Evolutionary conservation across 2,797 vertebrate genomes (phyloP), one percentile per base, ranked within the genome.

Genomic region (Acanthis flammea): DNA sequence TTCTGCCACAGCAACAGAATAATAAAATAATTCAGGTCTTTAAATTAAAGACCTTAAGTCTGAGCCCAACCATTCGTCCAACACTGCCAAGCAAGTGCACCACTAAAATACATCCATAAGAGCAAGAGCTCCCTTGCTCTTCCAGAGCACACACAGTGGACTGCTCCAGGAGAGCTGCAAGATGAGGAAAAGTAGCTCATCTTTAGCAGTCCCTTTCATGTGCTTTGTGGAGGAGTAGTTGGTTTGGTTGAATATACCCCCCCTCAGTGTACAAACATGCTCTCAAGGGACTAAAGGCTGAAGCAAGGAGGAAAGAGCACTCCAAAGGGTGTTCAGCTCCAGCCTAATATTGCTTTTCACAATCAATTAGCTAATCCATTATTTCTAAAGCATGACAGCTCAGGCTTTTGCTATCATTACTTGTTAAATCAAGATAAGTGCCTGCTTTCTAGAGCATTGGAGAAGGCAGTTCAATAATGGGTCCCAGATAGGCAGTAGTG

Each of bases 391-490:
- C 18, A 4, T 92, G 80, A 71, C 85, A 86, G 75, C 67, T 94
- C 83, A 79, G 75, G 35, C 82, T 88, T 92, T 80, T 86, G 55
- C 87, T 92, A 90, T 91, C 86, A 35, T 91, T 75, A 73, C 50
- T 80, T 92, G 70, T 95, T 93, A 92, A 90, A 96, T 96, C 95
- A 96, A 96, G 93, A 92, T 94, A 94, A 95, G 80, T 71, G 81
- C 27, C 48, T 87, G 35, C 91, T 95, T 95, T 95, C 93, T 96
- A 39, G 96, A 96, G 83, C 42, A 48, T 41, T 67, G 15, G 58
- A 72, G 31, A 94, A 95, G 55, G 61, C 60, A 75, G 47, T 67
- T 92, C 60, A 65, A 5, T 95, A 95, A 88, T 25, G 27, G 83
- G 21, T n/a, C 82, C 63, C 88, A 92, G 93, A 76, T 1, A 95